Evolutionary conservation across 2,113 vertebrate species (phyloP).

Genomic region (Takifugu bimaculatus): DNA sequence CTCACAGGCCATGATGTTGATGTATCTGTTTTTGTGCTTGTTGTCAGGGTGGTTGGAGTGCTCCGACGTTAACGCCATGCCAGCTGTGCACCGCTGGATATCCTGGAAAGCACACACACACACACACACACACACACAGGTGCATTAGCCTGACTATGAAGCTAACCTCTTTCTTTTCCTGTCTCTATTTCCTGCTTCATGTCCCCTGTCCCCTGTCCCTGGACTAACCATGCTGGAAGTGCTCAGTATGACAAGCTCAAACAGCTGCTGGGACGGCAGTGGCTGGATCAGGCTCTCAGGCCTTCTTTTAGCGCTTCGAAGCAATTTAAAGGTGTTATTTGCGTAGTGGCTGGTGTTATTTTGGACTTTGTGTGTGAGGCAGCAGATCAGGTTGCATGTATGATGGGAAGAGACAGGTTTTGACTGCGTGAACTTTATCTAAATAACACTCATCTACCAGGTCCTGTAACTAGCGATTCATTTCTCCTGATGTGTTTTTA

Average conservation of each 20-base stretch:
- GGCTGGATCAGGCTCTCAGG: neutral
- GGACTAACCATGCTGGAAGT: no score
- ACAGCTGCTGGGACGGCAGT: no score
- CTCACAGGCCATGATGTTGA: constrained; percentile 97
- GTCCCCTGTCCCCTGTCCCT: neutral
- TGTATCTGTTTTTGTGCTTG: constrained; percentile 99
- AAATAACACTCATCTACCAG: no score
- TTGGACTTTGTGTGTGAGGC: neutral
- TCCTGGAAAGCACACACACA: constrained; percentile 69
- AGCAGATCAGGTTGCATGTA: constrained; percentile 7
- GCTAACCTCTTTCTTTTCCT: no score
- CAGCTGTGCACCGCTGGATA: constrained; percentile 85
- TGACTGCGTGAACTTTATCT: neutral
- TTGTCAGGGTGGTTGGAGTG: constrained; percentile 93
- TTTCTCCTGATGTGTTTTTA: no score
- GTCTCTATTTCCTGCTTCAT: neutral
- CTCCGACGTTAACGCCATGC: constrained; percentile 91
- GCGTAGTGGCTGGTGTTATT: constrained; percentile 3
- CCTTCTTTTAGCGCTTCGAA: neutral
- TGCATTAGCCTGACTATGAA: no score
- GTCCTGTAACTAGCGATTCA: no score
- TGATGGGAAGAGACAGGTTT: constrained; percentile 7
- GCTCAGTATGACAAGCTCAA: no score
- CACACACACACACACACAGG: neutral
- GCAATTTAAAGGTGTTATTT: neutral